Percentiles rank a stretch among this genome's conserved stretches.
phyloP scores from a whole-genome alignment of 2,113 vertebrate genomes.

The Quiscalus mexicanus region DNA sequence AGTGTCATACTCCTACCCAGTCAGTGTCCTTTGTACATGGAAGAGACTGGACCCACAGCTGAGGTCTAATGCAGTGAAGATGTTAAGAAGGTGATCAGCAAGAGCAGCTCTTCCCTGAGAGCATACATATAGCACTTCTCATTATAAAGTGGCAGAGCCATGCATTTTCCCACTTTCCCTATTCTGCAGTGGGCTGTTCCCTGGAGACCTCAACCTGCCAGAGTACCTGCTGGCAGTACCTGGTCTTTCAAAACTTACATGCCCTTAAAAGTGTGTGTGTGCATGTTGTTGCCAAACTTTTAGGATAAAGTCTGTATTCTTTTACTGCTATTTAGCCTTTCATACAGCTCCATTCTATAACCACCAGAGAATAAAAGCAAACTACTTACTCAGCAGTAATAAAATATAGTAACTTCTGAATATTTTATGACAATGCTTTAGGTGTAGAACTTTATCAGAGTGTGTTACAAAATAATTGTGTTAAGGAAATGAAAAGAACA shows the following conservation, averaged over 20 bases:
- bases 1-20: neutral
- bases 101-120: neutral
- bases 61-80: neutral
- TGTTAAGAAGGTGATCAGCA: neutral
- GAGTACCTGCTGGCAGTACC: neutral
- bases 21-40: neutral
- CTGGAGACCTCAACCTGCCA: neutral
- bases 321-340: slow-evolving; percentile 13
- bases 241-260: neutral
- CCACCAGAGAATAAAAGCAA: slow-evolving; percentile 53
- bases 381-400: slow-evolving; percentile 72
- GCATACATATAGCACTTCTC: neutral
- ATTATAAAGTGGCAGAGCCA: neutral
- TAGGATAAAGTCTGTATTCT: neutral
- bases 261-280: neutral
- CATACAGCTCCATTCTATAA: slow-evolving; percentile 12
- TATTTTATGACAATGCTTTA: slow-evolving; percentile 76
- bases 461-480: slow-evolving; percentile 16
- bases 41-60: neutral
- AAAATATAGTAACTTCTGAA: slow-evolving; percentile 74
- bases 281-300: neutral
- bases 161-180: neutral
- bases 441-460: slow-evolving; percentile 72
- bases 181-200: neutral
- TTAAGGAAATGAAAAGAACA: slow-evolving; percentile 38